A percentile compares a stretch with the other conserved stretches of the same genome.
Conservation (phyloP, 2,888 invertebrate genomes). For the Microplitis deprimator region DNA sequence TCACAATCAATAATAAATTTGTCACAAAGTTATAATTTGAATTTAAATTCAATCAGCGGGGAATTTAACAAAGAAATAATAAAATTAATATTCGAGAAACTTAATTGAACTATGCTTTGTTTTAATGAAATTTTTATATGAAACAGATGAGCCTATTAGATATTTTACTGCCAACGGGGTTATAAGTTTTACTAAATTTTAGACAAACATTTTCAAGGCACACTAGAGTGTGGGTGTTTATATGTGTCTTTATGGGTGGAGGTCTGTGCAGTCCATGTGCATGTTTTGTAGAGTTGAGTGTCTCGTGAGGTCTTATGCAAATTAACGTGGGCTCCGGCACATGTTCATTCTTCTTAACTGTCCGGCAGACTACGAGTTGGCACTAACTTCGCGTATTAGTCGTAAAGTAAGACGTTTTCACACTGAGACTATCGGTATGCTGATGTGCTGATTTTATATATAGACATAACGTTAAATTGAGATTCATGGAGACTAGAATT, state of each 20-base stretch:
- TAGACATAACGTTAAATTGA: neutral
- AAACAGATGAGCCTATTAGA: slow-evolving; percentile 42
- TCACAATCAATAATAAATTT: no score
- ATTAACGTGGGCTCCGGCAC: slow-evolving; percentile 49
- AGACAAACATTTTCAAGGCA: slow-evolving; percentile 15
- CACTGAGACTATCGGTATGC: slow-evolving; percentile 29
- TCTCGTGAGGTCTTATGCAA: slow-evolving; percentile 58
- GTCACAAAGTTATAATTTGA: no score
- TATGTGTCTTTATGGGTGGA: neutral
- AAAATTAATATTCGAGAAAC: no score
- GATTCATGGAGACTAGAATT: neutral
- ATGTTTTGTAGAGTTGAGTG: slow-evolving; percentile 30
- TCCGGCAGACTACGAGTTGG: slow-evolving; percentile 47
- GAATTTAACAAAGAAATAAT: no score
- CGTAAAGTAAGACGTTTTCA: slow-evolving; percentile 47
- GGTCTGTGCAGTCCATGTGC: neutral
- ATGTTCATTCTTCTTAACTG: slow-evolving; percentile 52
- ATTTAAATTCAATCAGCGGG: no score
- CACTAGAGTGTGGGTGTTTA: neutral
- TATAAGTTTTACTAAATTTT: neutral
- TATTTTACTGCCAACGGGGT: slow-evolving; percentile 14
- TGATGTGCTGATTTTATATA: slow-evolving; percentile 14
- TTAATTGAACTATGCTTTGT: neutral
- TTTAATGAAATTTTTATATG: slow-evolving; percentile 39
- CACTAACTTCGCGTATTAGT: slow-evolving; percentile 45